Conservation (phyloP, 2,113 vertebrate species). For the Anguilla japonica region DNA sequence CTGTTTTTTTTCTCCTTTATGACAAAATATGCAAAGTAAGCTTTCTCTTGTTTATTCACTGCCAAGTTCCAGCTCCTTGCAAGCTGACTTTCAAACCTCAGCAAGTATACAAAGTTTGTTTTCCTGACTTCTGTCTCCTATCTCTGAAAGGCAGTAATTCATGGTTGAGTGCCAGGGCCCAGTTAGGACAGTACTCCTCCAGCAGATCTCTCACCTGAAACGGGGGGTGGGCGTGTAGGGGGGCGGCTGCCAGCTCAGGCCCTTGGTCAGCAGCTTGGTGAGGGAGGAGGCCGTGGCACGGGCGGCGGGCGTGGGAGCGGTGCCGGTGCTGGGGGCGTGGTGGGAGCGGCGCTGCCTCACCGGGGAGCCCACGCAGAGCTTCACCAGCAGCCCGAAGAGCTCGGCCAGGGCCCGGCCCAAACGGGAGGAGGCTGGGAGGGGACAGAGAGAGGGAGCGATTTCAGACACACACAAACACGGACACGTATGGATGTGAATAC, state of each 20-base stretch:
- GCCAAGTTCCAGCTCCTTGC: too few species aligned
- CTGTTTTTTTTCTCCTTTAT: background rate
- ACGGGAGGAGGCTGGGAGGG: conserved; percentile 80
- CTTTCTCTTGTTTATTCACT: too few species aligned
- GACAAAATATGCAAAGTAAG: background rate
- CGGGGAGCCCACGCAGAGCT: conserved; percentile 90
- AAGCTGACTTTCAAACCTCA: background rate
- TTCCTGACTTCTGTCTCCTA: background rate
- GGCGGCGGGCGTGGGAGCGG: conserved; percentile 87
- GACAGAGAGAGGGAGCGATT: background rate
- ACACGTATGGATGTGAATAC: background rate
- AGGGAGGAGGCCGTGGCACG: conserved; percentile 88
- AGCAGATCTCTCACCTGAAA: conserved; percentile 73
- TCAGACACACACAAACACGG: background rate
- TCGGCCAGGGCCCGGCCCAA: conserved; percentile 88
- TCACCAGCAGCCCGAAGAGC: conserved; percentile 88
- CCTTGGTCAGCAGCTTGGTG: conserved; percentile 89
- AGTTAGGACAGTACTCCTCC: background rate
- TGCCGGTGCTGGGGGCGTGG: conserved; percentile 87
- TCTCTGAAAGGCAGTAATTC: background rate
- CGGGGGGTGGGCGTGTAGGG: conserved; percentile 90
- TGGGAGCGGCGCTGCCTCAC: conserved; percentile 89
- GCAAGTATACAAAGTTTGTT: background rate
- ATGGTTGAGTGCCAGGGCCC: background rate
- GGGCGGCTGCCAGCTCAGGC: conserved; percentile 90